phyloP scores from a whole-genome alignment of 2,888 invertebrate genomes.

The Orthosia gothica region DNA sequence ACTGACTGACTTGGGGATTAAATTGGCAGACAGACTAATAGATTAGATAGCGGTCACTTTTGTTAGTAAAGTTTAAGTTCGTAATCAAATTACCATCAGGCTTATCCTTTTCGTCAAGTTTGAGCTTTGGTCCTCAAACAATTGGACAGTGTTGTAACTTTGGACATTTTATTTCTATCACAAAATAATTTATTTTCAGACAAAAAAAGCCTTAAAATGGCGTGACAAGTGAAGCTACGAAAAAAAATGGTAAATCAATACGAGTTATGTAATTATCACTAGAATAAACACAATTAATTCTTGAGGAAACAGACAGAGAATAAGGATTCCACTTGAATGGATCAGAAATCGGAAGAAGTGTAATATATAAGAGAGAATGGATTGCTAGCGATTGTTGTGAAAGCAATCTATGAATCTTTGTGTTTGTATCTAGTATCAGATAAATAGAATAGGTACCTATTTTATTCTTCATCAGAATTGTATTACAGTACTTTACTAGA shows the following conservation, averaged over 20 bases:
- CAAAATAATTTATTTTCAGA: no score
- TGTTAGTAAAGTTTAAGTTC: not conserved
- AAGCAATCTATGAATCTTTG: not conserved
- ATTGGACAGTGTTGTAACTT: slow-evolving; percentile 19
- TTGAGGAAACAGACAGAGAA: not conserved
- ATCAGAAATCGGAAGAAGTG: slow-evolving; percentile 1
- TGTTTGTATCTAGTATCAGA: not conserved
- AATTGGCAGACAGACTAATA: no score
- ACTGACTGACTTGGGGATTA: no score
- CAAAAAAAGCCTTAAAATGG: slow-evolving; percentile 5
- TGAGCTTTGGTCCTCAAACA: slow-evolving; percentile 8
- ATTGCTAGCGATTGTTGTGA: not conserved
- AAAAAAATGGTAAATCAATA: slow-evolving; percentile 26
- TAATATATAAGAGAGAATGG: not conserved
- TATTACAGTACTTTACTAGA: not conserved
- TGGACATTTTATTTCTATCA: slow-evolving; percentile 8
- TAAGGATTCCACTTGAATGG: slow-evolving; percentile 2
- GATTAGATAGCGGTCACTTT: not conserved
- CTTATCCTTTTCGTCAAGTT: slow-evolving; percentile 4
- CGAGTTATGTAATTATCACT: slow-evolving; percentile 2
- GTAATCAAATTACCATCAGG: not conserved
- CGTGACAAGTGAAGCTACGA: slow-evolving; percentile 14
- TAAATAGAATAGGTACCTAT: not conserved
- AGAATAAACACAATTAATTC: not conserved
- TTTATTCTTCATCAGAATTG: no score